Conservation (phyloP, 2,888 invertebrate species). For the Macropis europaea region DNA sequence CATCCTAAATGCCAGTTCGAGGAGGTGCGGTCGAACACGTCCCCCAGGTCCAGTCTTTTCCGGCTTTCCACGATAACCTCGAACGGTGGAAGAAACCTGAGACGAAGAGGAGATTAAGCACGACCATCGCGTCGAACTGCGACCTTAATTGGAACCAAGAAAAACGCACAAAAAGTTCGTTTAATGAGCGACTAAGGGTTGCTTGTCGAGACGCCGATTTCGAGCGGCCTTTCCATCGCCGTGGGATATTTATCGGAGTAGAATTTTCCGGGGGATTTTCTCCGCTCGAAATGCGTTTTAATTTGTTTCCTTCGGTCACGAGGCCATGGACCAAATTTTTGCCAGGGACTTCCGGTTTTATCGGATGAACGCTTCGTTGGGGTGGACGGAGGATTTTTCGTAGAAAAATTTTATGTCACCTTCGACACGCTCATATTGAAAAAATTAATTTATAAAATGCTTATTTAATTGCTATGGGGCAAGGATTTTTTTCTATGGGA, state of each 20-base stretch:
- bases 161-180: slow-evolving; percentile 39
- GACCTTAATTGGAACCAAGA: slow-evolving; percentile 49
- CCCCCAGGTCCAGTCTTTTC: background rate
- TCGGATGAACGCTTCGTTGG: too few relatives aligned
- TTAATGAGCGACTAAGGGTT: slow-evolving; percentile 35
- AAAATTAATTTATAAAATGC: too few relatives aligned
- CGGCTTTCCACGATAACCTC: background rate
- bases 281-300: background rate
- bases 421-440: too few relatives aligned
- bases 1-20: background rate
- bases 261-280: slow-evolving; percentile 12
- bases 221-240: background rate
- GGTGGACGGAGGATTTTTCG: too few relatives aligned
- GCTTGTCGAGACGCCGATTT: slow-evolving; percentile 35
- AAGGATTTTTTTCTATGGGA: too few relatives aligned
- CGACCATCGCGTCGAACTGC: slow-evolving; percentile 26
- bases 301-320: slow-evolving; percentile 25
- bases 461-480: too few relatives aligned
- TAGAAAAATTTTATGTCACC: too few relatives aligned
- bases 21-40: slow-evolving; percentile 6
- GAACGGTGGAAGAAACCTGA: slow-evolving; percentile 24
- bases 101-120: slow-evolving; percentile 41
- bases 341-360: background rate
- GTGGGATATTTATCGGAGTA: slow-evolving; percentile 23
- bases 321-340: background rate